phyloP scores from a whole-genome alignment of 37 sponge, comb jelly and placozoan species.

The Agelas oroides region DNA sequence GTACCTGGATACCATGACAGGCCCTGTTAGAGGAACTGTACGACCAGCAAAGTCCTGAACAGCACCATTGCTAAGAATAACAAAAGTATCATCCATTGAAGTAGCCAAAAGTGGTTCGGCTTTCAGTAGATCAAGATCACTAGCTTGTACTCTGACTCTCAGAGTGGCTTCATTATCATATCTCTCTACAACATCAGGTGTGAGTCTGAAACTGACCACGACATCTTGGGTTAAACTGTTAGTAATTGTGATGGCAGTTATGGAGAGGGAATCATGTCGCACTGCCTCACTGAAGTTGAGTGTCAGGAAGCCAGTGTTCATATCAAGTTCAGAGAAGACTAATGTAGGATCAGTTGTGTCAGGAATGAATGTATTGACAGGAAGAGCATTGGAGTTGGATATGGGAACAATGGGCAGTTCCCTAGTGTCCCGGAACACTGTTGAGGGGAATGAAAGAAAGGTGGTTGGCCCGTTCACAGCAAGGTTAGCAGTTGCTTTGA shows the following conservation, averaged over 20 bases:
- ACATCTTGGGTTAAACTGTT: background rate
- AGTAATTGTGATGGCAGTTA: constrained; percentile 52
- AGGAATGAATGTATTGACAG: constrained; percentile 42
- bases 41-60: constrained; percentile 62
- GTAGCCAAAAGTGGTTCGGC: constrained; percentile 51
- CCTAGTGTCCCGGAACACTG: constrained; percentile 53
- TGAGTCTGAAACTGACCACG: background rate
- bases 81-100: constrained; percentile 34
- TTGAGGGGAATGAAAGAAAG: constrained; percentile 56
- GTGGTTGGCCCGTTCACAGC: constrained; percentile 46
- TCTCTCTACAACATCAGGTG: constrained; percentile 1
- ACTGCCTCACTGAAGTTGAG: constrained; percentile 88
- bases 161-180: constrained; percentile 47
- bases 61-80: constrained; percentile 32
- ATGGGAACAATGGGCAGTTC: constrained; percentile 41
- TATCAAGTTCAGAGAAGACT: constrained; percentile 51
- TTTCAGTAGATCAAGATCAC: constrained; percentile 77
- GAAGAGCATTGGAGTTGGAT: constrained; percentile 27
- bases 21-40: background rate
- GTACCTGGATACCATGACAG: constrained; percentile 15
- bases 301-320: constrained; percentile 76
- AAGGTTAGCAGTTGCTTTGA: constrained; percentile 64
- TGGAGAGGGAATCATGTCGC: constrained; percentile 31
- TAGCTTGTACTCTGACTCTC: constrained; percentile 13
- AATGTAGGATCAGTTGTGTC: constrained; percentile 63